Base-by-base conservation (phyloP, 2,797 vertebrate species). In the Myoxocephalus aenaeus region DNA sequence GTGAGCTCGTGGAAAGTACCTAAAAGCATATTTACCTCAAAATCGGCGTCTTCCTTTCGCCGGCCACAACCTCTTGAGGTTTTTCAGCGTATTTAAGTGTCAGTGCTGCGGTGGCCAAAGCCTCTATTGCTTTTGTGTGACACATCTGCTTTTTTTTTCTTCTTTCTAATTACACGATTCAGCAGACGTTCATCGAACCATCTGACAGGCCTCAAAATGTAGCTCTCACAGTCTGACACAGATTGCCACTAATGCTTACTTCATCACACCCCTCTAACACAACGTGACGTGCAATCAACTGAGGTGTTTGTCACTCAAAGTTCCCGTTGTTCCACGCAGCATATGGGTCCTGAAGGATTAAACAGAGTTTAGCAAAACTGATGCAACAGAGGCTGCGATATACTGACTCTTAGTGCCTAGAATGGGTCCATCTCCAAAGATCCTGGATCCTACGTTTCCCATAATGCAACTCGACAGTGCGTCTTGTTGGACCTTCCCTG, bases 401-500 rank as follows among this genome's bases (percentile, higher is more conserved):
- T 10, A 32, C 36, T 29, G 17, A 69, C 14, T 22, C 48, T 44
- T 34, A 46, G 40, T 38, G 14, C 0, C 1, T 22, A 2, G 14
- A 36, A 2, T 59, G 18, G 20, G 40, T 50, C 53, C 7, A 34
- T 14, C 7, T 34, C 1, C 29, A 65, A n/a, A 64, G 10, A 58
- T 12, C 18, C 46, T 34, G 22, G 11, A 50, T 36, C 0, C 38
- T 40, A 9, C 13, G 61, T 48, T 61, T 17, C 15, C n/a, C 13
- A 80, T 29, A 46, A 75, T 44, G 10, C 65, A 73, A 51, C 22
- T 62, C 29, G 17, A 64, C 20, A 17, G 18, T 14, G n/a, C 10
- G 7, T 61, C 44, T 62, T 54, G 8, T 57, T 57, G 27, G 8
- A 48, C 40, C 18, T 18, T 6, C 9, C 25, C 27, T 65, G 44